A percentile compares a stretch with the other conserved stretches of the same genome.
Conservation (phyloP, 1,140 invertebrate species). For the Drosophila malerkotliana region DNA sequence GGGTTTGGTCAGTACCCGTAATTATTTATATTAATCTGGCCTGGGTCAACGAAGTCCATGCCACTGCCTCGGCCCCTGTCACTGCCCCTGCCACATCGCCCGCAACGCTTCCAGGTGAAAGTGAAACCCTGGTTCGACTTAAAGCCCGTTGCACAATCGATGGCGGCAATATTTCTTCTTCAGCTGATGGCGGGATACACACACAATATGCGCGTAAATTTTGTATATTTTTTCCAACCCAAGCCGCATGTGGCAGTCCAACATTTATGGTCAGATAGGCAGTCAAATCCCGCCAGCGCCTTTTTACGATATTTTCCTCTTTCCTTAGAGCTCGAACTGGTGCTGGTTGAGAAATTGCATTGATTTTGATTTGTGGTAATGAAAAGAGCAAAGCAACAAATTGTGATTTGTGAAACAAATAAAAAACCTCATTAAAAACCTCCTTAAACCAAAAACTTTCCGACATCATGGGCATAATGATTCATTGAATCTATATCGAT, state of each 20-base stretch:
- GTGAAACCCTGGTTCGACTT: constrained; percentile 41
- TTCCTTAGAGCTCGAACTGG: constrained; percentile 34
- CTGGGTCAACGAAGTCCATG: constrained; percentile 52
- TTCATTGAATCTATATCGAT: constrained; percentile 20
- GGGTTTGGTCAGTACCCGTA: constrained; percentile 46
- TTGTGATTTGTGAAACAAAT: neutral
- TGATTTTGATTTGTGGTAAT: constrained; percentile 30
- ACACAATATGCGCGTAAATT: constrained; percentile 24
- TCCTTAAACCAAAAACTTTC: neutral
- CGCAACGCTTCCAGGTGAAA: constrained; percentile 61
- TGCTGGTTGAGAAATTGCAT: constrained; percentile 49
- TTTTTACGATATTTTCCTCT: constrained; percentile 36
- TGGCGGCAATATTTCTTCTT: constrained; percentile 68
- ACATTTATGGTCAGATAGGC: constrained; percentile 40
- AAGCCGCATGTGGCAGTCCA: constrained; percentile 61
- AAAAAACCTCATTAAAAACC: neutral
- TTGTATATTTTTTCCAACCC: constrained; percentile 46
- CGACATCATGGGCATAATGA: neutral
- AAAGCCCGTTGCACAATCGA: constrained; percentile 72
- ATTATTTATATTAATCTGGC: constrained; percentile 77
- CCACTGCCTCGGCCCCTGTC: neutral
- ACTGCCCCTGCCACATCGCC: constrained; percentile 4
- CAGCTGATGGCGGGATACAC: constrained; percentile 31
- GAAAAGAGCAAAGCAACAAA: constrained; percentile 11
- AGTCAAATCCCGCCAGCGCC: constrained; percentile 38